Evolutionary conservation across 2,888 invertebrate genomes (phyloP), one percentile per base, ranked within the genome.

Genomic region (Pheosia gnoma): DNA sequence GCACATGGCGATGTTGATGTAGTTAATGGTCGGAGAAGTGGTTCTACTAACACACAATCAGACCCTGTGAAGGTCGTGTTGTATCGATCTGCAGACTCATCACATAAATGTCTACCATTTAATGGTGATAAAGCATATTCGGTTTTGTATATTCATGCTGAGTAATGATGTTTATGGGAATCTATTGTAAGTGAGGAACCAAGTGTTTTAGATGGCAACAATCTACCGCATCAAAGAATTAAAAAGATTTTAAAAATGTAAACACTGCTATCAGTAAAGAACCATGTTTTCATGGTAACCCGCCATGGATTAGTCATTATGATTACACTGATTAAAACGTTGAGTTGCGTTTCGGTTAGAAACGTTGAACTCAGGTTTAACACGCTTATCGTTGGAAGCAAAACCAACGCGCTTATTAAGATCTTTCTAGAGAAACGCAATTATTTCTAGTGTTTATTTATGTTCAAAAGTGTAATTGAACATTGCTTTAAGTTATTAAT

Each of bases 351-450:
- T 37, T 37, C 37, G 53, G 5, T 58, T 10, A 51, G 39, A 64
- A 60, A 66, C 67, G 63, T 68, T 66, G 62, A 74, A 63, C 64
- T 59, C 36, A 45, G 25, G 53, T 53, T 37, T 53, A 37, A 51
- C 8, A 51, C n/a, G 51, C 51, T 25, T 51, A 25, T 25, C 51
- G 7, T 51, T 51, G 0, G 25, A 25, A 51, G 51, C 25, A 51
- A 51, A 51, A 8, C 8, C 6, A 51, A 51, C 25, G 25, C 0
- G 51, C 25, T n/a, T 51, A 8, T 13, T 25, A 8, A 13, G 25
- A 25, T 7, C 10, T 51, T 7, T 25, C 10, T 25, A 6, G 25
- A 25, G 8, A 51, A 47, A 51, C 9, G 3, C 8, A 51, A 13
- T 13, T 51, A 9, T 4, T 4, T 13, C 9, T 47, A 47, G 9